Base-by-base conservation (phyloP, 2,888 invertebrate genomes). In the Pediacus dermestoides region DNA sequence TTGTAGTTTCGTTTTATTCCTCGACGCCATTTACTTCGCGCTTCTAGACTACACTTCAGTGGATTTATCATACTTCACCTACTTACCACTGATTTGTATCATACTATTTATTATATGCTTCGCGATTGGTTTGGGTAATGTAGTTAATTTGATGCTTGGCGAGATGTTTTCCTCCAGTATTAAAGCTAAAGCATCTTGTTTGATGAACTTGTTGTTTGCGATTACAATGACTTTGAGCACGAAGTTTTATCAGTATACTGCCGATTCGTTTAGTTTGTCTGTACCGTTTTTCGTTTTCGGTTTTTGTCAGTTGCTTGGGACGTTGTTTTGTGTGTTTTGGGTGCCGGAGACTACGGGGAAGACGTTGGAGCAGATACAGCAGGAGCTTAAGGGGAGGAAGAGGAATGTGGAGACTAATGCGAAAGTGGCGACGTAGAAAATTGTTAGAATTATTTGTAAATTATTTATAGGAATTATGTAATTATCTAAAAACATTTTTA, bases 291-390 rank as follows among this genome's bases (percentile, higher is more conserved):
- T 52, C 30, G 44, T 52, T 9, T 65, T 63, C 38, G 55, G 51
- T 1, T 13, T 49, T 3, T 53, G 47, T 37, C 46, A 46, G 12
- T 31, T 57, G 3, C 1, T 52, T 2, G 52, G 55, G 3, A 43
- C 48, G 1, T 16, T 59, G 2, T 61, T 60, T 16, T 57, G 50
- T 27, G 53, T 53, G 28, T 51, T 45, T 10, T 49, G 46, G 25
- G 47, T 66, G 2, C 61, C 63, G 1, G 66, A 66, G 51, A 67
- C 67, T 3, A 65, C 61, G 46, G 64, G 62, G 1, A 61, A 62
- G 40, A 61, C 63, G 3, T 37, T 67, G 35, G 63, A 64, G 36
- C 56, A 63, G 33, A 66, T 66, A 14, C 66, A 66, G 44, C 52
- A 55, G 36, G 45, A 51, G 32, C 37, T 65, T 8, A 60, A 59